Evolutionary conservation across 2,113 vertebrate genomes (phyloP), one percentile per base, ranked within the genome.

Genomic region (Corythornis cristatus): DNA sequence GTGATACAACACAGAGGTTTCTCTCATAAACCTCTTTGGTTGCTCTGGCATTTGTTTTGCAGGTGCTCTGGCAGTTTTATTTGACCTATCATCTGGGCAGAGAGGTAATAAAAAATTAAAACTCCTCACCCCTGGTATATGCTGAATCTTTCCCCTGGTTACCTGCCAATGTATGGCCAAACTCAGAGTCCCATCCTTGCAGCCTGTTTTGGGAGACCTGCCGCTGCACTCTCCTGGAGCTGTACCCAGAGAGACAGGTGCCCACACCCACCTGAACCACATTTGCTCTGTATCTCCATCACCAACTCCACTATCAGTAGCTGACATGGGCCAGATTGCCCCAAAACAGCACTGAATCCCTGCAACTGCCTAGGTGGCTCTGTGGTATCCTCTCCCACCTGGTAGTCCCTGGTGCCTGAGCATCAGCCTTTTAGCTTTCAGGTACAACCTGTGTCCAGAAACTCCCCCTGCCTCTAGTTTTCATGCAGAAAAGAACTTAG

Each of bases 1-100:
- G 76, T 21, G 29, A 62, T 1, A 76, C 0, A 1, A 74, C 12
- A 2, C 1, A 5, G 8, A 17, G n/a, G 11, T 53, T 86, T 75
- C 43, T 60, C n/a, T 22, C 56, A 28, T 26, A 60, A 80, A 76
- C 33, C 28, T 66, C 51, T 60, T 57, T 35, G 33, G 16, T n/a
- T 66, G 64, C 75, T 58, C 61, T 68, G n/a, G 28, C 13, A 33
- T 83, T 88, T 72, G 35, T 65, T 90, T 53, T n/a, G 19, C 28
- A 54, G 64, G 29, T 56, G 40, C 14, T 79, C 70, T 81, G 31
- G 17, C 17, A 50, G n/a, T 72, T 89, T 72, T 57, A 73, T 16
- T 33, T 35, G 28, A 76, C 56, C 15, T 23, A 65, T 33, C 26
- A 72, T 12, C 26, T 5, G 3, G 19, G 53, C 51, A 93, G 6